phyloP scores from a whole-genome alignment of 1,140 invertebrate genomes.

The Trypoxylus dichotomus region DNA sequence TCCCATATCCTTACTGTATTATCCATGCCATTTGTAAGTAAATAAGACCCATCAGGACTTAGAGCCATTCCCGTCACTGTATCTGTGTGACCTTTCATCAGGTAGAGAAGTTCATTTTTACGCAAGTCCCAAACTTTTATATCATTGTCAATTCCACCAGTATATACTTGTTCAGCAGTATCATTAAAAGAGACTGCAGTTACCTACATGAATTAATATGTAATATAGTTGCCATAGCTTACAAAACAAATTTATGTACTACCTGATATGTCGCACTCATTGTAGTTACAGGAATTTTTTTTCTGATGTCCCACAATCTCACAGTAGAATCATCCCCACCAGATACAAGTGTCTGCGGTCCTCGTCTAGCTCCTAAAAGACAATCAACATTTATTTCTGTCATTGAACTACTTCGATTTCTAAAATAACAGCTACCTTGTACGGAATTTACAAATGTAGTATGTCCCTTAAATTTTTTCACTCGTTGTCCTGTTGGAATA shows the following conservation, averaged over 20 bases:
- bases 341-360: slow-evolving; percentile 86
- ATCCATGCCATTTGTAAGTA: slow-evolving; percentile 97
- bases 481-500: slow-evolving; percentile 78
- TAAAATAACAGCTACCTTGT: slow-evolving; percentile 51
- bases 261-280: slow-evolving; percentile 81
- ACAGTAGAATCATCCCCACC: slow-evolving; percentile 95
- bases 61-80: slow-evolving; percentile 92
- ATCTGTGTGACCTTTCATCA: slow-evolving; percentile 86
- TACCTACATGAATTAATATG: slow-evolving; percentile 56
- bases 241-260: slow-evolving; percentile 29
- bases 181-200: slow-evolving; percentile 95
- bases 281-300: slow-evolving; percentile 74
- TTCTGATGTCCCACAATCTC: slow-evolving; percentile 87
- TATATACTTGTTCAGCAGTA: slow-evolving; percentile 87
- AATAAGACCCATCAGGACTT: slow-evolving; percentile 92
- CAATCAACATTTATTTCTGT: neutral
- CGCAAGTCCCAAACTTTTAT: slow-evolving; percentile 98
- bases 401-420: slow-evolving; percentile 38
- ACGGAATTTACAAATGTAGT: slow-evolving; percentile 87
- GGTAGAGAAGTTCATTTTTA: slow-evolving; percentile 85
- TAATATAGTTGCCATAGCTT: slow-evolving; percentile 53
- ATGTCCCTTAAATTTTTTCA: slow-evolving; percentile 93
- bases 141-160: slow-evolving; percentile 96
- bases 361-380: slow-evolving; percentile 69
- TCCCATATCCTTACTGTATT: slow-evolving; percentile 86